Conservation (phyloP, 1,140 invertebrate genomes). For the Drosophila grimshawi region DNA sequence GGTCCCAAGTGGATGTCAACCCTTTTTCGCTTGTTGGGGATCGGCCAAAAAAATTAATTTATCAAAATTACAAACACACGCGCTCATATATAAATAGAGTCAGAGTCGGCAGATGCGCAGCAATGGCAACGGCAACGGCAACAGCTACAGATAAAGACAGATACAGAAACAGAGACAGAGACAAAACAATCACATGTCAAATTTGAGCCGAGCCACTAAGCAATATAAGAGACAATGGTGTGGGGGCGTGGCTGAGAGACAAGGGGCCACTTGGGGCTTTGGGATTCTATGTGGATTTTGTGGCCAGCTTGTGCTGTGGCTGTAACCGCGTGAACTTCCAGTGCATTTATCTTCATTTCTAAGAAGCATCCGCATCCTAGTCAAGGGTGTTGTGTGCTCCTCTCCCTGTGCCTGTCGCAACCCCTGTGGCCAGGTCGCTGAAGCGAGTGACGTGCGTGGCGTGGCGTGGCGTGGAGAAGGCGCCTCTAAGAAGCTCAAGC, state of each 20-base stretch:
- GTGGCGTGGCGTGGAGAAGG: neutral
- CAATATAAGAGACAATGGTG: slow-evolving; percentile 46
- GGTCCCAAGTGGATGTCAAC: slow-evolving; percentile 76
- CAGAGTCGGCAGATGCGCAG: slow-evolving; percentile 54
- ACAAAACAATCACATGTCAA: slow-evolving; percentile 81
- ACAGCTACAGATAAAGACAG: no score
- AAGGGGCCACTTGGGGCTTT: slow-evolving; percentile 32
- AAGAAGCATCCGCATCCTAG: slow-evolving; percentile 44
- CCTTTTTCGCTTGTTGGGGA: slow-evolving; percentile 53
- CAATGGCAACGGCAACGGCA: no score
- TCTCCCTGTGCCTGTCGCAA: slow-evolving; percentile 1
- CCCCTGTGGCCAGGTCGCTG: slow-evolving; percentile 32
- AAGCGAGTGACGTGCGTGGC: slow-evolving; percentile 50
- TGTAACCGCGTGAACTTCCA: slow-evolving; percentile 76
- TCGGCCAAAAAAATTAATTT: slow-evolving; percentile 78
- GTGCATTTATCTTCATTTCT: slow-evolving; percentile 82
- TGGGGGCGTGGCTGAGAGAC: neutral
- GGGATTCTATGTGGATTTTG: slow-evolving; percentile 46
- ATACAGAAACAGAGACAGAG: slow-evolving; percentile 47
- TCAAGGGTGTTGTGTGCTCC: slow-evolving; percentile 29
- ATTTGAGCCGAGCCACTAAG: slow-evolving; percentile 77
- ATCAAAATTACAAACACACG: slow-evolving; percentile 73
- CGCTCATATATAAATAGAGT: slow-evolving; percentile 12
- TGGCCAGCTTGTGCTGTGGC: slow-evolving; percentile 70
- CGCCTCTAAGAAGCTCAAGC: slow-evolving; percentile 52